phyloP scores from a whole-genome alignment of 2,888 invertebrate species.

The Hirtodrosophila confusa region DNA sequence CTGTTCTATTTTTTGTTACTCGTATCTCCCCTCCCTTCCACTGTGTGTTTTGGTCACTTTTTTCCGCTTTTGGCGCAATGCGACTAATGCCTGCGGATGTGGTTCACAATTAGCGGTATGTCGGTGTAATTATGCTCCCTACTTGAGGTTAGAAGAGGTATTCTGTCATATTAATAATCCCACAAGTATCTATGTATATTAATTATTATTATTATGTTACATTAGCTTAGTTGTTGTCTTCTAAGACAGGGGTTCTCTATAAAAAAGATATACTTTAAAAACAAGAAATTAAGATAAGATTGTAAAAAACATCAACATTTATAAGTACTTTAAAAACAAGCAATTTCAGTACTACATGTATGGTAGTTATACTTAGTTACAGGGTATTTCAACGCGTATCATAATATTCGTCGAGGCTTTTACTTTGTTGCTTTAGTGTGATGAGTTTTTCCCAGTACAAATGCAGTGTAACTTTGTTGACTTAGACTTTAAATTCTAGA shows the following conservation, averaged over 20 bases:
- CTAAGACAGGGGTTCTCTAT: too few species aligned
- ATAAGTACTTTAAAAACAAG: too few species aligned
- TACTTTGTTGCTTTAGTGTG: constrained; percentile 14
- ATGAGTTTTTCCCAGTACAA: constrained; percentile 10
- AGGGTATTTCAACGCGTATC: constrained; percentile 3
- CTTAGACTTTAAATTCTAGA: background rate
- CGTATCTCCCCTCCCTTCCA: background rate
- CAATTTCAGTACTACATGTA: too few species aligned
- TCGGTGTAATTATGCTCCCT: constrained; percentile 42
- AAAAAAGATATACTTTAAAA: too few species aligned
- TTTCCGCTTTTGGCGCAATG: constrained; percentile 61
- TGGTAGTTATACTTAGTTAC: background rate
- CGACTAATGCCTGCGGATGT: constrained; percentile 64
- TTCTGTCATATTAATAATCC: background rate
- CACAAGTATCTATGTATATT: background rate
- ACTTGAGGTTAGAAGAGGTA: constrained; percentile 4
- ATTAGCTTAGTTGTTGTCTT: too few species aligned
- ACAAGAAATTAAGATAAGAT: too few species aligned
- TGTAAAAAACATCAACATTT: too few species aligned
- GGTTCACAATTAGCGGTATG: constrained; percentile 55
- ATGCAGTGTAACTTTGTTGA: constrained; percentile 22
- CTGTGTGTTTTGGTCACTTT: constrained; percentile 22
- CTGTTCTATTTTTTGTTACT: constrained; percentile 13
- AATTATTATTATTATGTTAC: too few species aligned
- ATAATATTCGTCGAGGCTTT: too few species aligned